Evolutionary conservation across 2,113 vertebrate genomes (phyloP), one percentile per base, ranked within the genome.

Genomic region (Pongo abelii): DNA sequence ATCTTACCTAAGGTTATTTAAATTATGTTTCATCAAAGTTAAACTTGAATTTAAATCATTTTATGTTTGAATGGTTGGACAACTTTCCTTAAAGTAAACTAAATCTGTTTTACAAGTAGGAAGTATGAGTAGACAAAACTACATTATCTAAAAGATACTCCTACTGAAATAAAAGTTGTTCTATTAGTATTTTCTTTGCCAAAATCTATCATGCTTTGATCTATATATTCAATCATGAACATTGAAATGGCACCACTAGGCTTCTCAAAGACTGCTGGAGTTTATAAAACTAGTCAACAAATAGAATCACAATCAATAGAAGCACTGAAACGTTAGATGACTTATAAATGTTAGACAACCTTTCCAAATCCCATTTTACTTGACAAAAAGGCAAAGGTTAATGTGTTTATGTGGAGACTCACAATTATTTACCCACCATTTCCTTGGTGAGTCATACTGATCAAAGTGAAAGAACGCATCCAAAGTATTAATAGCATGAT

Each of bases 361-460:
- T 87, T 86, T 84, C n/a, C 77, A 95, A 93, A 89, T 74, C 14
- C 38, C 59, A 84, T 38, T 59, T 52, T 61, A 80, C 40, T 40
- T 87, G 55, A 38, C 43, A 55, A 48, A 61, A 77, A 81, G 18
- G 43, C 27, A 95, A 64, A 79, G n/a, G 16, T n/a, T 48, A 59
- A 94, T 55, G 90, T 85, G 35, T 48, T 69, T 89, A 27, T 12
- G 23, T 67, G 22, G 17, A 89, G 30, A 40, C 77, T 86, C n/a
- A 50, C 8, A n/a, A 75, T 69, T 94, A 89, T 79, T 97, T 96
- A 98, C 98, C 98, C 98, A 99, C 98, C 98, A 99, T 98, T 99
- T 92, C 98, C 89, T 93, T 98, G 99, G 95, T 96, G 97, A 96
- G 98, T 95, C 97, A 97, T 61, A 95, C 97, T 98, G 97, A 32